Conservation (phyloP, 2,888 invertebrate species). For the Synanthedon andrenaeformis region DNA sequence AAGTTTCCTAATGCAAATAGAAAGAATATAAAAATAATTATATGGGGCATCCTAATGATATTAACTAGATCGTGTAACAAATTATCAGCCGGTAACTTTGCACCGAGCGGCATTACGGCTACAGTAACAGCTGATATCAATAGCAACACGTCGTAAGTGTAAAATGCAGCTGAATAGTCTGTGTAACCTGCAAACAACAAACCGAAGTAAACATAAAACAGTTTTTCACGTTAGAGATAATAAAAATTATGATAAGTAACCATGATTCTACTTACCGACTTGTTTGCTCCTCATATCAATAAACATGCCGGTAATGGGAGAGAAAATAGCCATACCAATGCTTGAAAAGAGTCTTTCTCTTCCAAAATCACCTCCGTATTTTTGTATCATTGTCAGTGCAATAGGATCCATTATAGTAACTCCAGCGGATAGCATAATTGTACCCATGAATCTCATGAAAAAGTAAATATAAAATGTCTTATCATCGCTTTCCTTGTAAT, state of each 20-base stretch:
- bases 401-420: conserved; percentile 91
- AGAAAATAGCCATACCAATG: conserved; percentile 85
- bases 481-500: conserved; percentile 82
- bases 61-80: conserved; percentile 80
- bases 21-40: conserved; percentile 84
- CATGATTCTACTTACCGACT: conserved; percentile 61
- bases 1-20: conserved; percentile 86
- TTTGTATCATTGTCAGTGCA: conserved; percentile 86
- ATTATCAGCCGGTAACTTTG: conserved; percentile 82
- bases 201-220: conserved; percentile 38
- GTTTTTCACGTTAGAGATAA: conserved; percentile 53
- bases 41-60: conserved; percentile 82
- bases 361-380: conserved; percentile 85
- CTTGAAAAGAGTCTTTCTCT: conserved; percentile 84
- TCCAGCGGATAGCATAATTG: conserved; percentile 85
- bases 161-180: conserved; percentile 90
- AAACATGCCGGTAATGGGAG: conserved; percentile 82
- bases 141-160: conserved; percentile 80
- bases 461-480: conserved; percentile 88
- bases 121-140: conserved; percentile 80
- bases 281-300: conserved; percentile 78
- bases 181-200: conserved; percentile 75
- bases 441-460: conserved; percentile 80
- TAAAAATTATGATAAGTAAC: conserved; percentile 26
- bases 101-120: conserved; percentile 82